Conservation (phyloP, 1,140 invertebrate species). For the Zaprionus lachaisei region DNA sequence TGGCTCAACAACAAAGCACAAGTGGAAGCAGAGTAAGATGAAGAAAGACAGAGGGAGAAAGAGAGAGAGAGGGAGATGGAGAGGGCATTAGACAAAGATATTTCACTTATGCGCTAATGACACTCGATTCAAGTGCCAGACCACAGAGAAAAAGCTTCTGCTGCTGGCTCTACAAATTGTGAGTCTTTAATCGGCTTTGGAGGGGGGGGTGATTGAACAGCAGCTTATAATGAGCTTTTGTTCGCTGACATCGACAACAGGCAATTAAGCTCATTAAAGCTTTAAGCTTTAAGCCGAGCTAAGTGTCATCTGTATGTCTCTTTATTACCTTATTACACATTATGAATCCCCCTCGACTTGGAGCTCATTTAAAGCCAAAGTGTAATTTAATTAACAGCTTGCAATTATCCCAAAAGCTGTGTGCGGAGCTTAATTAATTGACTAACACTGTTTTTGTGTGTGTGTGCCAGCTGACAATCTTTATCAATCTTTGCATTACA, state of each 20-base stretch:
- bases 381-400: not conserved
- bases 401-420: not conserved
- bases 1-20: not conserved
- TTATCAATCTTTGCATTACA: not conserved
- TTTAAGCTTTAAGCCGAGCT: not conserved
- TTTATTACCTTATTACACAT: not conserved
- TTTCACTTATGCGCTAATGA: conserved; percentile 8
- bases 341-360: not conserved
- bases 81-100: not conserved
- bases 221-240: not conserved
- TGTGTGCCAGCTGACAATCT: not conserved
- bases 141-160: not conserved
- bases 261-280: conserved; percentile 4
- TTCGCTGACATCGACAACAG: not conserved
- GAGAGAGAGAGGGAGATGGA: not conserved
- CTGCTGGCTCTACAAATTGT: not conserved
- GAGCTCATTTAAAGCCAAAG: too few relatives aligned
- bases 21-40: not conserved
- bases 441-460: not conserved
- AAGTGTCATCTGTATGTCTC: not conserved
- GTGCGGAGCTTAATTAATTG: not conserved
- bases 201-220: not conserved
- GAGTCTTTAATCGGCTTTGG: not conserved
- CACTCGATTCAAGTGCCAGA: conserved; percentile 6
- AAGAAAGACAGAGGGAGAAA: not conserved